Conservation (phyloP, 2,797 vertebrate species). For the Typhlichthys subterraneus region DNA sequence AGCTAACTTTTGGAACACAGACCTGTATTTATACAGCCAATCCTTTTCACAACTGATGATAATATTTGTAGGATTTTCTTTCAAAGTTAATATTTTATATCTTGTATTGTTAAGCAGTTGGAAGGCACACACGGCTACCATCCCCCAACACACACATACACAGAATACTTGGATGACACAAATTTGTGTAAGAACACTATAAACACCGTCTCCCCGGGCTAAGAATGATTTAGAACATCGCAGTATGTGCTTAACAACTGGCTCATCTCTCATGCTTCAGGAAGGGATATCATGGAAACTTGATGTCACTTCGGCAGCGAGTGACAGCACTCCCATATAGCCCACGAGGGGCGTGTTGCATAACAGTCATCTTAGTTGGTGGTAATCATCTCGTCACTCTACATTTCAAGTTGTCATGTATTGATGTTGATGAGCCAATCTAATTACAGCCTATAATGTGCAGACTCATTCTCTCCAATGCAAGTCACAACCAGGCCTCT, state of each 20-base stretch:
- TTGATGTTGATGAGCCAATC: background rate
- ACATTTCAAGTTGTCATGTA: too few species aligned
- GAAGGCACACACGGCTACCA: background rate
- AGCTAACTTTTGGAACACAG: background rate
- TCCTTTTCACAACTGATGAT: too few species aligned
- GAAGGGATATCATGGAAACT: conserved; percentile 53
- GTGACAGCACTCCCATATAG: conserved; percentile 31
- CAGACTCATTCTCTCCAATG: conserved; percentile 3
- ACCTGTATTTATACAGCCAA: too few species aligned
- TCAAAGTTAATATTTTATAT: too few species aligned
- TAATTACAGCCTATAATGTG: background rate
- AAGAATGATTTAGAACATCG: conserved; percentile 26
- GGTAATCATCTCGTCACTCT: conserved; percentile 22
- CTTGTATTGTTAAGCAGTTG: too few species aligned
- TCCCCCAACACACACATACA: conserved; percentile 11
- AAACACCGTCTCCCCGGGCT: conserved; percentile 14
- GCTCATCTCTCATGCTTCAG: conserved; percentile 25
- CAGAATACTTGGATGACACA: conserved; percentile 42
- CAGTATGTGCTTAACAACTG: conserved; percentile 18
- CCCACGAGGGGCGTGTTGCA: conserved; percentile 14
- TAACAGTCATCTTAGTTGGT: conserved; percentile 9
- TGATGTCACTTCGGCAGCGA: conserved; percentile 44
- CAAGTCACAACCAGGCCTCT: conserved; percentile 17
- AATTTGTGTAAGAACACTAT: conserved; percentile 51
- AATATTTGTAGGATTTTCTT: too few species aligned